These are phyloP conservation scores for Apodemia duryi DNA, from an alignment of 2,888 invertebrate species.

Conservation along the genomic window DNA sequence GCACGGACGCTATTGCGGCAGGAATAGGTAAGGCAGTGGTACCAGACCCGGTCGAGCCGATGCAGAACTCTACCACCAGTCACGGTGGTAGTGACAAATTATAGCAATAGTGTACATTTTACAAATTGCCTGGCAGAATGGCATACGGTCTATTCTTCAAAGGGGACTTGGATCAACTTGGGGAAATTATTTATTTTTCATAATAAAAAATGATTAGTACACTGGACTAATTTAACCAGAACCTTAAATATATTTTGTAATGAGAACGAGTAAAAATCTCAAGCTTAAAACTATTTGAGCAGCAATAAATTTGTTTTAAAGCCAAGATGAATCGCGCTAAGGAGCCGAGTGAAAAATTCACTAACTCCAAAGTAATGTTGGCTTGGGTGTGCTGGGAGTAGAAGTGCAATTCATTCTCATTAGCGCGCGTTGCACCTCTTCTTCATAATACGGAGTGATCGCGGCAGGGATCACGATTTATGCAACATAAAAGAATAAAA, in stretches of 20 bases:
- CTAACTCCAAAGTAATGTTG: conserved; percentile 60
- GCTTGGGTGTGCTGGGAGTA: conserved; percentile 39
- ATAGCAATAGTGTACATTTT: no score
- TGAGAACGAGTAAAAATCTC: conserved; percentile 33
- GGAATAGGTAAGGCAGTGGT: no score
- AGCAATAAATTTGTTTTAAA: conserved; percentile 54
- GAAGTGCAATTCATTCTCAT: conserved; percentile 69
- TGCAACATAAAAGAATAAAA: not conserved
- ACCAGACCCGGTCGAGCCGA: no score
- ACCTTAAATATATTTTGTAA: conserved; percentile 22
- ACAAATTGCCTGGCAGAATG: no score
- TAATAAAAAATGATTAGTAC: no score
- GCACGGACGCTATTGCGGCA: no score
- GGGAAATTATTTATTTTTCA: no score
- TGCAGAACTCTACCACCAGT: no score
- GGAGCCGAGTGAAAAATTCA: conserved; percentile 63
- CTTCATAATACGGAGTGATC: conserved; percentile 48
- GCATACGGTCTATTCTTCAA: no score
- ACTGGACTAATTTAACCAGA: not conserved
- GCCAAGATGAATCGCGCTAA: conserved; percentile 59
- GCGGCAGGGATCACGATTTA: not conserved
- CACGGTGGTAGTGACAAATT: no score
- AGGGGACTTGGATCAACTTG: no score
- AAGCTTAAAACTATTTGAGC: conserved; percentile 46
- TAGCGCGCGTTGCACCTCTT: conserved; percentile 49